A percentile compares a stretch with the other conserved stretches of the same genome.
phyloP scores from a whole-genome alignment of 23 tunicate species.

The Botrylloides violaceus region DNA sequence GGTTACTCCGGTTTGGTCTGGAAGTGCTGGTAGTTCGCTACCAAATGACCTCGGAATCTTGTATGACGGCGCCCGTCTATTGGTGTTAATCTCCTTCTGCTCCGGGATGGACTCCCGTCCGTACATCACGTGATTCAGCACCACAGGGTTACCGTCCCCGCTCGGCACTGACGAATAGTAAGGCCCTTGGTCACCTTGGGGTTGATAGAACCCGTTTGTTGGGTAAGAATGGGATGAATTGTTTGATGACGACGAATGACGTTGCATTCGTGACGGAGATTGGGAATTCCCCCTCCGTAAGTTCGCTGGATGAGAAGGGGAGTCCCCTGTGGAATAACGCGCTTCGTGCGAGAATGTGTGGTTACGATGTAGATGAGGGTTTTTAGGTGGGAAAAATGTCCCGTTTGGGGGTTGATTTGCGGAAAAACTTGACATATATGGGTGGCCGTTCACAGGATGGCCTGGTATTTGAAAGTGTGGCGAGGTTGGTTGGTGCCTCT shows the following conservation, averaged over 20 bases:
- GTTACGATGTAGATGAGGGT: not conserved
- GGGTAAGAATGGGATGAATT: constrained; percentile 32
- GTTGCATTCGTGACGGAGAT: constrained; percentile 26
- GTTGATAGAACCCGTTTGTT: constrained; percentile 17
- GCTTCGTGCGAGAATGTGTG: constrained; percentile 14
- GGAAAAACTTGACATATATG: not conserved
- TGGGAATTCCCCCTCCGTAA: constrained; percentile 10
- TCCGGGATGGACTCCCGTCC: constrained; percentile 12
- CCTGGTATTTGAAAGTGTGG: constrained; percentile 3
- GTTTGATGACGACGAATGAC: constrained; percentile 29
- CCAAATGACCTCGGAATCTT: constrained; percentile 5
- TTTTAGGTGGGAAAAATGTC: constrained; percentile 26
- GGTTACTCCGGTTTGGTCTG: not conserved
- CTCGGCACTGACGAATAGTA: constrained; percentile 18
- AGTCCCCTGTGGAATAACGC: not conserved
- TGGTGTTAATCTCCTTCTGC: constrained; percentile 5
- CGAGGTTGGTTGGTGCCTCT: constrained; percentile 1
- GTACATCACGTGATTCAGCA: constrained; percentile 7
- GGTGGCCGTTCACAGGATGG: constrained; percentile 1
- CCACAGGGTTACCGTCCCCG: not conserved
- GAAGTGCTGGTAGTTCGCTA: constrained; percentile 3
- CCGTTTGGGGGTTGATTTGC: constrained; percentile 17
- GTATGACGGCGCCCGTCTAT: constrained; percentile 4
- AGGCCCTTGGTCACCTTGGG: constrained; percentile 21
- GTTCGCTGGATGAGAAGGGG: constrained; percentile 3